phyloP scores from a whole-genome alignment of 2,888 invertebrate species.

The Litoditis marina region DNA sequence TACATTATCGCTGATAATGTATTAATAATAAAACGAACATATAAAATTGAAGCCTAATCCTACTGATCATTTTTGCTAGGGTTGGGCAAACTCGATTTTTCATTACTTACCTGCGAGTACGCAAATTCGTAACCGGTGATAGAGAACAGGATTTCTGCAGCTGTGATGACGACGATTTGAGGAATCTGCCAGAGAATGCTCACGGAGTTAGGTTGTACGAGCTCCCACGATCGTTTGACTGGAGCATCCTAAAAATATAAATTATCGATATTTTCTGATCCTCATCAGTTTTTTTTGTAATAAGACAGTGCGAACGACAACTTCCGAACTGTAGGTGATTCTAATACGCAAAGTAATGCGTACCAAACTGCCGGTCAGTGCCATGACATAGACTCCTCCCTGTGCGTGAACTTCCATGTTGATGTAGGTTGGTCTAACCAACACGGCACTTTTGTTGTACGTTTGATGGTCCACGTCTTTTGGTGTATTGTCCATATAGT shows the following conservation, averaged over 20 bases:
- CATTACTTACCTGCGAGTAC: slow-evolving; percentile 45
- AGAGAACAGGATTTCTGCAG: slow-evolving; percentile 65
- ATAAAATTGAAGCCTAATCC: no score
- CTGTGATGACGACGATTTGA: slow-evolving; percentile 65
- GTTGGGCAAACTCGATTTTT: neutral
- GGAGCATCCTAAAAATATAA: neutral
- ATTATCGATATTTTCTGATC: neutral
- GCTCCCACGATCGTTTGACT: slow-evolving; percentile 8
- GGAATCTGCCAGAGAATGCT: slow-evolving; percentile 64
- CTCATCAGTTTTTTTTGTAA: neutral
- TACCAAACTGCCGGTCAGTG: slow-evolving; percentile 30
- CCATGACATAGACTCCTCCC: slow-evolving; percentile 52
- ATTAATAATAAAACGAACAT: no score
- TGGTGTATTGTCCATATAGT: slow-evolving; percentile 40
- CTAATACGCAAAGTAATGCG: no score
- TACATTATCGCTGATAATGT: no score
- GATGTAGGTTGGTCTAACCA: slow-evolving; percentile 14
- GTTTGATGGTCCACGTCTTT: slow-evolving; percentile 44
- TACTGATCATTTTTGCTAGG: neutral
- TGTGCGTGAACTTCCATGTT: slow-evolving; percentile 29
- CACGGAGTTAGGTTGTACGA: slow-evolving; percentile 48
- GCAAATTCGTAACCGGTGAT: slow-evolving; percentile 65
- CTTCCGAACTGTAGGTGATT: no score
- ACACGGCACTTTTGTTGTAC: slow-evolving; percentile 19
- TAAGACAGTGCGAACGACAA: no score